phyloP scores from a whole-genome alignment of 2,888 invertebrate genomes.

The Apamea anceps region DNA sequence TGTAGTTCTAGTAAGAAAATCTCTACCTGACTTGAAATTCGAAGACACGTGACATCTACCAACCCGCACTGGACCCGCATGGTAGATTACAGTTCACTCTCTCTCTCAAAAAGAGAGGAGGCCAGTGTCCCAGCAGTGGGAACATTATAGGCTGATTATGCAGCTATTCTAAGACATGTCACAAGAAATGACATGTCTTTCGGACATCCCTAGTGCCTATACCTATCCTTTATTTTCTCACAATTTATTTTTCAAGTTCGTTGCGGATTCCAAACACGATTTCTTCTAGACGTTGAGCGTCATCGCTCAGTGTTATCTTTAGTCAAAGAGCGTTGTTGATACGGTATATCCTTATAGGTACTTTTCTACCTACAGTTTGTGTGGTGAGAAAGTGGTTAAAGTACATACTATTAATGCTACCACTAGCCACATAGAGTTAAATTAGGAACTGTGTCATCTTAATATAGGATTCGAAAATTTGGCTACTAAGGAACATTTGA shows the following conservation, averaged over 20 bases:
- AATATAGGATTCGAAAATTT: not conserved
- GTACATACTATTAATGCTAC: not conserved
- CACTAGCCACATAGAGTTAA: not conserved
- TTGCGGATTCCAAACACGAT: slow-evolving; percentile 20
- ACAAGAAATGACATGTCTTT: no score
- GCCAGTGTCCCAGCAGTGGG: no score
- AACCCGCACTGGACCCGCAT: no score
- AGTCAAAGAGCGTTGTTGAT: not conserved
- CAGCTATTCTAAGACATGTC: not conserved
- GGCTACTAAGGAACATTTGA: not conserved
- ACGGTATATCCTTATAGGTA: not conserved
- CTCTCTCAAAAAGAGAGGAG: no score
- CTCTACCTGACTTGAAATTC: no score
- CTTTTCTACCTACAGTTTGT: not conserved
- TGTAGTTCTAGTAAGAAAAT: no score
- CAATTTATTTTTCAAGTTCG: slow-evolving; percentile 8
- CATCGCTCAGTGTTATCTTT: slow-evolving; percentile 24
- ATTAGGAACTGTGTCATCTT: not conserved
- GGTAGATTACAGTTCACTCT: no score
- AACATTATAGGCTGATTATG: no score
- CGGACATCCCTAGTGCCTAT: not conserved
- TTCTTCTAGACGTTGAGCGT: not conserved
- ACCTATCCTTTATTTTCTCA: not conserved
- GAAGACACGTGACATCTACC: no score
- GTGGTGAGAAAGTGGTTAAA: not conserved